Evolutionary conservation across 2,797 vertebrate species (phyloP), one percentile per base, ranked within the genome.

Genomic region (Sus cebifrons): DNA sequence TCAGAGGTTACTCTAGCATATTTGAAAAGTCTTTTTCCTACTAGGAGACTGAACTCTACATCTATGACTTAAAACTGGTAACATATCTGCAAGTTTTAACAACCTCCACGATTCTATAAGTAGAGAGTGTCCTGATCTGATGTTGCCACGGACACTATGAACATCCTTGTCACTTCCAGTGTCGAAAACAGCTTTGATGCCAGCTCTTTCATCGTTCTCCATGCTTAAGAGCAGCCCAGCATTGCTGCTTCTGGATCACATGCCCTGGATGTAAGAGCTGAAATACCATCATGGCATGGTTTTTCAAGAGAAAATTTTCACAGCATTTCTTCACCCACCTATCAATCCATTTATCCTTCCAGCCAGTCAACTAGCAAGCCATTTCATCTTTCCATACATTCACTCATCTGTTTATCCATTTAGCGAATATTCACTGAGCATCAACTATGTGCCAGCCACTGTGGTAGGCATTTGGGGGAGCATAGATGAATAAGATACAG

Each of bases 81-180:
- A 36, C 32, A 96, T 14, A 58, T 68, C 11, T 96, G 2, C 18
- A 83, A 44, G 25, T 92, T 96, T 95, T 92, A 73, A 96, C 21
- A 94, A 70, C 32, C 13, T 86, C 6, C 56, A 44, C 64, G 36
- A 82, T 86, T 95, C 64, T 96, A 6, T 91, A 77, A 21, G 89
- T 79, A 23, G n/a, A 94, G 36, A 29, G 74, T 96, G 58, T 20
- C 52, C 52, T 78, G 52, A 17, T 78, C 68, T 56, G 14, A 94
- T 95, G 20, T 54, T 64, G 27, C n/a, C n/a, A 71, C 64, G 68
- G 70, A 77, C 3, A 13, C 23, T 92, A 12, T 82, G 60, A 96
- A 79, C 15, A 79, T 73, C 68, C 5, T 75, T 78, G 15, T 36
- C 36, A 71, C 84, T 90, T 91, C 40, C 7, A 91, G 15, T 86